These are phyloP conservation scores for Gobio occitaniae DNA, from an alignment of 2,797 vertebrate species.

Conservation along the genomic window DNA sequence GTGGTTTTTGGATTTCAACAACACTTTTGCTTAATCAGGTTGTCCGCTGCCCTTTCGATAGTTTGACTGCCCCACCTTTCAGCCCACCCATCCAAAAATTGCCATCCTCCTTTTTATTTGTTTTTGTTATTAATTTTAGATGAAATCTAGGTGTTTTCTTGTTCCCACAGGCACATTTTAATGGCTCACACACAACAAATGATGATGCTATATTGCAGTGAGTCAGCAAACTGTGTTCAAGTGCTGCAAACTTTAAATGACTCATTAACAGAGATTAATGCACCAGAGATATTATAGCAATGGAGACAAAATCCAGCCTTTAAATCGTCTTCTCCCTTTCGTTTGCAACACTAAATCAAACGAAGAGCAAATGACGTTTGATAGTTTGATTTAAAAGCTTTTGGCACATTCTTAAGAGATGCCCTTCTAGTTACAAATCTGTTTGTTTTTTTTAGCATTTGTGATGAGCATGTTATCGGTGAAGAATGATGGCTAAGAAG, in stretches of 20 bases:
- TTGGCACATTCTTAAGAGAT: background rate
- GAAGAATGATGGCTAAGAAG: background rate
- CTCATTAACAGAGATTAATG: conserved; percentile 50
- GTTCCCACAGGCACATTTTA: conserved; percentile 29
- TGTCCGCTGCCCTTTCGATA: background rate
- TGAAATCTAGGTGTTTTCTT: conserved; percentile 10
- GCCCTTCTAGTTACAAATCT: background rate
- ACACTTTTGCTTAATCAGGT: conserved; percentile 1
- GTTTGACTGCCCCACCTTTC: conserved; percentile 7
- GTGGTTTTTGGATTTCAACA: background rate
- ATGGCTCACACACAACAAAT: conserved; percentile 12
- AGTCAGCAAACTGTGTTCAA: conserved; percentile 35
- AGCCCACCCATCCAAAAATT: background rate
- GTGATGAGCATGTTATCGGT: conserved; percentile 25
- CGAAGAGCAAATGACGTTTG: conserved; percentile 29
- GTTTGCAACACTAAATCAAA: conserved; percentile 10
- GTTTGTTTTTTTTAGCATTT: conserved; percentile 12
- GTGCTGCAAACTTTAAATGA: conserved; percentile 43
- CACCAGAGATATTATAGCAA: conserved; percentile 1
- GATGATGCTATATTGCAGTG: conserved; percentile 2
- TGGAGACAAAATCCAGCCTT: conserved; percentile 9
- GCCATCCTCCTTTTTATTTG: conserved; percentile 7
- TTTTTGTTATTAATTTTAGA: conserved; percentile 16
- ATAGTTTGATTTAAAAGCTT: conserved; percentile 11
- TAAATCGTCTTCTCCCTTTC: conserved; percentile 1